Conservation (phyloP, 2,888 invertebrate species). For the Drosophila greeni region DNA sequence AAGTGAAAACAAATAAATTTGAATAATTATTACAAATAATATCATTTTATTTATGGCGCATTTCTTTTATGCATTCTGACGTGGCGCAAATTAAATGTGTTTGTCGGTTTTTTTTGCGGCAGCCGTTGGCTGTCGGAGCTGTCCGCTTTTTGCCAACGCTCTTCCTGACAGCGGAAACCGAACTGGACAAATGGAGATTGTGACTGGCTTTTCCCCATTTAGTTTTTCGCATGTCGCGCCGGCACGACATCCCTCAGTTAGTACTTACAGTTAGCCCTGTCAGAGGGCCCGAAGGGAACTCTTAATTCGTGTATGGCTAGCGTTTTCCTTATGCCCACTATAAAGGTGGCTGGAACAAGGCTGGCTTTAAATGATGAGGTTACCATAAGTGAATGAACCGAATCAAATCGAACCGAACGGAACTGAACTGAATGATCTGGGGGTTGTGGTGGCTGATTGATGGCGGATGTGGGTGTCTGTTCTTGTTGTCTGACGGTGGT, state of each 20-base stretch:
- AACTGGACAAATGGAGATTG: constrained; percentile 35
- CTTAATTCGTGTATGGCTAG: constrained; percentile 49
- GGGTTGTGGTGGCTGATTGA: constrained; percentile 16
- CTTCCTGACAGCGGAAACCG: constrained; percentile 39
- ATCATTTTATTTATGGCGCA: constrained; percentile 45
- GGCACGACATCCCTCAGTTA: constrained; percentile 25
- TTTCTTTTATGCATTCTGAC: constrained; percentile 27
- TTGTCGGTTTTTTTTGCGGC: constrained; percentile 18
- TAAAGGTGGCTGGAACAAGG: constrained; percentile 14
- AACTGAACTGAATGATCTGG: constrained; percentile 43
- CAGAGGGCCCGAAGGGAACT: constrained; percentile 22
- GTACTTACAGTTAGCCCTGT: constrained; percentile 55
- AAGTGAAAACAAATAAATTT: constrained; percentile 44
- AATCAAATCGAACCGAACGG: constrained; percentile 28
- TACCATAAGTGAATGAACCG: constrained; percentile 33
- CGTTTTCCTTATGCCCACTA: constrained; percentile 36
- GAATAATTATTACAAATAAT: constrained; percentile 55
- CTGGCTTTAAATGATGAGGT: constrained; percentile 20
- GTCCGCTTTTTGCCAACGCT: constrained; percentile 27
- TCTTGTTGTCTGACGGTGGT: constrained; percentile 26
- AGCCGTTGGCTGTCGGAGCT: constrained; percentile 32
- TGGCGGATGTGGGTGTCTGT: constrained; percentile 25
- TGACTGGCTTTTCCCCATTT: constrained; percentile 15
- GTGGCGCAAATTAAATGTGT: constrained; percentile 38
- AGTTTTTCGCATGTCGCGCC: constrained; percentile 5